A percentile compares a stretch with the other conserved stretches of the same genome.
phyloP scores from a whole-genome alignment of 2,888 invertebrate species.

The Poecilus cupreus region DNA sequence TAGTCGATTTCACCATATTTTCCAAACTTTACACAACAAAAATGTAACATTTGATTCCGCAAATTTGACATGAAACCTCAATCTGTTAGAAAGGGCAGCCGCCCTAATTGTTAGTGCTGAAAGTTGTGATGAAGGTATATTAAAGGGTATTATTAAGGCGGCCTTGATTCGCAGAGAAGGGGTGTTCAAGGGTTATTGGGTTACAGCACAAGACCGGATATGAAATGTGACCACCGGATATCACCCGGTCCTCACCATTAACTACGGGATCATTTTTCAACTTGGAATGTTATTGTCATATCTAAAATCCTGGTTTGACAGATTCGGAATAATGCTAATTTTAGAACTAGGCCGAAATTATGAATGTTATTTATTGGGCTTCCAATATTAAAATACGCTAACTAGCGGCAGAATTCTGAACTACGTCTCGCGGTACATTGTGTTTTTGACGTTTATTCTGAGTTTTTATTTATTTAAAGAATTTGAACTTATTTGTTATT shows the following conservation, averaged over 20 bases:
- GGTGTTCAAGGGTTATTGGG: neutral
- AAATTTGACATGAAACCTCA: no score
- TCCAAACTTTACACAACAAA: no score
- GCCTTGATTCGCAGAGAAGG: neutral
- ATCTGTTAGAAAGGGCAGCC: neutral
- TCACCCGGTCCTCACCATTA: slow-evolving; percentile 11
- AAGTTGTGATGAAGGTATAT: neutral
- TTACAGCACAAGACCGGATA: neutral
- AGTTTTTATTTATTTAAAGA: no score
- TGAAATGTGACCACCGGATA: slow-evolving; percentile 16
- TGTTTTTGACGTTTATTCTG: no score
- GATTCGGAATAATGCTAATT: neutral
- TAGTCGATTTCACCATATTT: neutral
- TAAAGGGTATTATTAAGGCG: neutral
- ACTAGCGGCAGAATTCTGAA: no score
- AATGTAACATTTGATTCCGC: no score
- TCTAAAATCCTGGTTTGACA: neutral
- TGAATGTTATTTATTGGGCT: no score
- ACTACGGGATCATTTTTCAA: neutral
- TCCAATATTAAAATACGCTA: no score
- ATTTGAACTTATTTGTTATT: no score
- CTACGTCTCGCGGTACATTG: no score
- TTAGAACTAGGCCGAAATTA: neutral
- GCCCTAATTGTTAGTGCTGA: neutral
- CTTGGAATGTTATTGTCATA: neutral